phyloP scores from a whole-genome alignment of 1,140 invertebrate species.

The Aplysia californica region DNA sequence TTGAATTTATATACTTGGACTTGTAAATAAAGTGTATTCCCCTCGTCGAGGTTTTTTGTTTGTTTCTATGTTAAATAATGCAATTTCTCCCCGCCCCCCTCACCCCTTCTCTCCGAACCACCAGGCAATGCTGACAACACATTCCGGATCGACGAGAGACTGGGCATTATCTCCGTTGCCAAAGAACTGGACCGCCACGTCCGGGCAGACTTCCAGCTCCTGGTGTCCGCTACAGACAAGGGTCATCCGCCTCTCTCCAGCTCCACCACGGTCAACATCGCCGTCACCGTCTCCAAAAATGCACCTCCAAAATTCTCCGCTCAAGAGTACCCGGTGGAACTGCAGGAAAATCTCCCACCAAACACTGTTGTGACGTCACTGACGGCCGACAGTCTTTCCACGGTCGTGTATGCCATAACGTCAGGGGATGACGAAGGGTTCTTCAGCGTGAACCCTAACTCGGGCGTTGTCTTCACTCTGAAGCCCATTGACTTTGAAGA shows the following conservation, averaged over 20 bases:
- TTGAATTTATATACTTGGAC: too few species aligned
- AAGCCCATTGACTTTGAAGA: conserved; percentile 70
- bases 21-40: too few species aligned
- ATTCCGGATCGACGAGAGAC: conserved; percentile 81
- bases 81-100: too few species aligned
- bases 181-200: conserved; percentile 85
- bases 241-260: conserved; percentile 80
- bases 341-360: conserved; percentile 84
- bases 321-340: conserved; percentile 78
- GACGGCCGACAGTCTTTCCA: conserved; percentile 73
- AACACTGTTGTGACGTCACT: conserved; percentile 83
- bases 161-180: conserved; percentile 82
- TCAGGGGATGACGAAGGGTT: conserved; percentile 60
- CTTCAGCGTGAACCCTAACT: conserved; percentile 68
- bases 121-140: conserved; percentile 85
- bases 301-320: conserved; percentile 80
- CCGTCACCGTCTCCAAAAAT: conserved; percentile 89
- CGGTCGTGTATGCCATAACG: conserved; percentile 60
- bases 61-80: too few species aligned
- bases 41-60: too few species aligned
- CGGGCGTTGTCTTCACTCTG: conserved; percentile 67
- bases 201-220: conserved; percentile 84
- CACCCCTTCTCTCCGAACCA: conserved; percentile 5
- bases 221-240: conserved; percentile 84
- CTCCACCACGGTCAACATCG: conserved; percentile 85